Conservation (phyloP, 2,113 vertebrate genomes). For the Embiotoca jacksoni region DNA sequence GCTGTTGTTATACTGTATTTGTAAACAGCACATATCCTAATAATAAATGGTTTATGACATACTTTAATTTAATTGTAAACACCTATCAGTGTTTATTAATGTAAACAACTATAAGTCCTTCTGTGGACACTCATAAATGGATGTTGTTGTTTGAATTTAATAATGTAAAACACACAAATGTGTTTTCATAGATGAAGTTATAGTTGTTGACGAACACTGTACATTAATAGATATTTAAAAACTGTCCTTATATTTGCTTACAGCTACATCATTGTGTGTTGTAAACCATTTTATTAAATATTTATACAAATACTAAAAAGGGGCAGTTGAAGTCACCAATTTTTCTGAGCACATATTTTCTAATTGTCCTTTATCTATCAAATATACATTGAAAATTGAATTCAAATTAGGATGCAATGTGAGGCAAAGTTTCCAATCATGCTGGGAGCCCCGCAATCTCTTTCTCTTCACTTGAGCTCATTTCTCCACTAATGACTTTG, state of each 20-base stretch:
- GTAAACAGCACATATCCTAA: background rate
- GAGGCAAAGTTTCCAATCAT: slow-evolving; percentile 84
- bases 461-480: slow-evolving; percentile 85
- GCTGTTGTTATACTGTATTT: background rate
- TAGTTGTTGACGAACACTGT: background rate
- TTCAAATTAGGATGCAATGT: slow-evolving; percentile 82
- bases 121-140: background rate
- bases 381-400: slow-evolving; percentile 80
- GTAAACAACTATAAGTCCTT: background rate
- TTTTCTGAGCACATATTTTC: slow-evolving; percentile 67
- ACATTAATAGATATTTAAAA: background rate
- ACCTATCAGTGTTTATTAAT: background rate
- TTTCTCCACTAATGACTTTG: slow-evolving; percentile 86
- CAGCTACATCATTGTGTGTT: background rate
- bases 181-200: background rate
- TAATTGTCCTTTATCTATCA: slow-evolving; percentile 77
- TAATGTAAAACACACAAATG: slow-evolving; percentile 1
- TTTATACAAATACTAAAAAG: slow-evolving; percentile 28
- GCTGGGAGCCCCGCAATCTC: slow-evolving; percentile 82
- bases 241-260: background rate
- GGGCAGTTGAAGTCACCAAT: slow-evolving; percentile 26
- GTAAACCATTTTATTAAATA: slow-evolving; percentile 11
- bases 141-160: background rate
- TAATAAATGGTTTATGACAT: background rate
- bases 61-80: background rate